These are phyloP conservation scores for Coreoperca whiteheadi DNA, from an alignment of 2,113 vertebrate species.

Conservation along the genomic window DNA sequence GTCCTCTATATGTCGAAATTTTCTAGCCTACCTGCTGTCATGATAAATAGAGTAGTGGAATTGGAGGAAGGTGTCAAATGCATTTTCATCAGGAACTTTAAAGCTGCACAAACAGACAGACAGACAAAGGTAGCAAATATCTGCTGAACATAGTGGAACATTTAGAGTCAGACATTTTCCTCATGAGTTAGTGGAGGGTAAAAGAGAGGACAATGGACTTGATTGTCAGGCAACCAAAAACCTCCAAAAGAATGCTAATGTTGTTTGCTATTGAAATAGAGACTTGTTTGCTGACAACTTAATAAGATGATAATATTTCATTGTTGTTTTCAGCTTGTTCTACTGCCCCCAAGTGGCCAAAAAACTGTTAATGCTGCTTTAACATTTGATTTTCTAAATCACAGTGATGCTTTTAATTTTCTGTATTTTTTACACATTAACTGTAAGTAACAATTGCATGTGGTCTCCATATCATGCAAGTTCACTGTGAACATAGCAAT, in stretches of 20 bases:
- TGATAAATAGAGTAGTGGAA: neutral
- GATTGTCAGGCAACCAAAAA: neutral
- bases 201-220: slow-evolving; percentile 2
- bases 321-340: neutral
- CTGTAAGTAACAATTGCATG: neutral
- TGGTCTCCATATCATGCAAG: neutral
- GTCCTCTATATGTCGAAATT: neutral
- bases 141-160: neutral
- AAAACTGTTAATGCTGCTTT: neutral
- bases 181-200: neutral
- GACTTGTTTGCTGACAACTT: slow-evolving; percentile 1
- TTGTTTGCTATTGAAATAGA: neutral
- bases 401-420: neutral
- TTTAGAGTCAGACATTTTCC: neutral
- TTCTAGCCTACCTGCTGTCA: neutral
- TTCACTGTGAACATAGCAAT: neutral
- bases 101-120: neutral
- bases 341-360: neutral
- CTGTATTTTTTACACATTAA: neutral
- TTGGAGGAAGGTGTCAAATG: neutral
- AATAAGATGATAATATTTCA: slow-evolving; percentile 1
- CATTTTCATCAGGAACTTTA: neutral
- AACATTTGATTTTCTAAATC: neutral
- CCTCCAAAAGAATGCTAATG: neutral
- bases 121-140: neutral